phyloP scores from a whole-genome alignment of 2,888 invertebrate species.

The Noctua janthe region DNA sequence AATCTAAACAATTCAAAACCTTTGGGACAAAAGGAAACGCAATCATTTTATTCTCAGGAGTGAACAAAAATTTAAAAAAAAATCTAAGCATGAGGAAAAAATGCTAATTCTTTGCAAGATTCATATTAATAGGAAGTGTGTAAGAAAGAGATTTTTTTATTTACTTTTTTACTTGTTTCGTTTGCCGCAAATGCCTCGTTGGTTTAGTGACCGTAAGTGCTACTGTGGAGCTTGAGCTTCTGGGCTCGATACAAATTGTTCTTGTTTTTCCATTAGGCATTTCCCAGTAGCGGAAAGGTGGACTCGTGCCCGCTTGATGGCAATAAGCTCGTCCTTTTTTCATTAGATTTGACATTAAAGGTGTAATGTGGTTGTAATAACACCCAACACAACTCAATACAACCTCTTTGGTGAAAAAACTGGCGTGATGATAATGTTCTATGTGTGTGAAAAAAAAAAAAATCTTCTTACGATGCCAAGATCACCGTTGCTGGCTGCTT shows the following conservation, averaged over 20 bases:
- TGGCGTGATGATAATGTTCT: neutral
- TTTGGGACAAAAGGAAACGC: constrained; percentile 54
- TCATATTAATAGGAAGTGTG: constrained; percentile 48
- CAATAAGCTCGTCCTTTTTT: neutral
- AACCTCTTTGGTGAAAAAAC: neutral
- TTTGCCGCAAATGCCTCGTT: neutral
- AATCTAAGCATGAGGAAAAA: constrained; percentile 33
- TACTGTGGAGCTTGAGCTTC: neutral
- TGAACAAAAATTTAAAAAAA: constrained; percentile 45
- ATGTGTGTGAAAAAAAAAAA: neutral
- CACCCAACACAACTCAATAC: no score
- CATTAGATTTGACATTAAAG: neutral
- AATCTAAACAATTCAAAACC: constrained; percentile 66
- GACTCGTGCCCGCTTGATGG: neutral
- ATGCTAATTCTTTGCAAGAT: constrained; percentile 51
- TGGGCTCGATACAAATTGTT: neutral
- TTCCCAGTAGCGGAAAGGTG: neutral
- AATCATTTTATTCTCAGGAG: constrained; percentile 56
- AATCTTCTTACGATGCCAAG: neutral
- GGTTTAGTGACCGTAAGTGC: neutral
- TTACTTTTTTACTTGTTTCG: neutral
- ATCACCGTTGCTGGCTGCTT: neutral
- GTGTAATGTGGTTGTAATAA: neutral
- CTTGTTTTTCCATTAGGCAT: neutral
- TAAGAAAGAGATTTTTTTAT: constrained; percentile 11